Percentiles rank a stretch among this genome's conserved stretches.
phyloP scores from a whole-genome alignment of 2,888 invertebrate genomes.

The Gymnoscelis rufifasciata region DNA sequence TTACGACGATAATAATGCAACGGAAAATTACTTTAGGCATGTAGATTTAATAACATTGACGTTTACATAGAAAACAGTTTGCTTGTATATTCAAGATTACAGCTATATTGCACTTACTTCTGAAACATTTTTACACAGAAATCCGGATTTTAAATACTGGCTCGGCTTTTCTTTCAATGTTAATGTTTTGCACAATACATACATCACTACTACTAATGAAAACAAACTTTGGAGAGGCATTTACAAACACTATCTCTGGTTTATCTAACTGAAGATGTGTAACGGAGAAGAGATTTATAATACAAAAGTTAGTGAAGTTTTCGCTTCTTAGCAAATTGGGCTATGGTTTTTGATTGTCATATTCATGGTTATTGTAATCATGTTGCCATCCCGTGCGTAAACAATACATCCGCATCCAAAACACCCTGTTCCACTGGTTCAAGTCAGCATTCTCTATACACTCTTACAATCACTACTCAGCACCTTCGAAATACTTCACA shows the following conservation, averaged over 20 bases:
- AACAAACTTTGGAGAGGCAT: conserved; percentile 43
- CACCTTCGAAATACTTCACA: conserved; percentile 63
- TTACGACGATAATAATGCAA: conserved; percentile 40
- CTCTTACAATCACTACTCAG: conserved; percentile 59
- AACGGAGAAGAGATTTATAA: conserved; percentile 34
- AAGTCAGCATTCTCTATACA: conserved; percentile 51
- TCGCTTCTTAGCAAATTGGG: conserved; percentile 11
- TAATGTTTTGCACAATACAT: conserved; percentile 47
- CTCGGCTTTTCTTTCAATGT: conserved; percentile 69
- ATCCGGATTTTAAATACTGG: conserved; percentile 76
- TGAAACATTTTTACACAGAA: conserved; percentile 63
- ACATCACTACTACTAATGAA: conserved; percentile 45
- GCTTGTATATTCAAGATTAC: conserved; percentile 51
- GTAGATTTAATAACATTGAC: conserved; percentile 22
- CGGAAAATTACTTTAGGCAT: conserved; percentile 32
- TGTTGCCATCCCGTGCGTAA: conserved; percentile 32
- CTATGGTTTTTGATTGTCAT: conserved; percentile 18
- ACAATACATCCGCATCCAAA: conserved; percentile 39
- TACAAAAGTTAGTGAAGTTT: conserved; percentile 31
- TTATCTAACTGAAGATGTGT: conserved; percentile 28
- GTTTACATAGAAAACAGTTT: conserved; percentile 28
- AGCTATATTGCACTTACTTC: conserved; percentile 72
- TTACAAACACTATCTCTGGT: conserved; percentile 30
- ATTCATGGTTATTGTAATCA: conserved; percentile 31
- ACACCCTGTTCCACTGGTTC: conserved; percentile 50